Conservation (phyloP, 2,888 invertebrate genomes). For the Gastracanthus pulcherrimus region DNA sequence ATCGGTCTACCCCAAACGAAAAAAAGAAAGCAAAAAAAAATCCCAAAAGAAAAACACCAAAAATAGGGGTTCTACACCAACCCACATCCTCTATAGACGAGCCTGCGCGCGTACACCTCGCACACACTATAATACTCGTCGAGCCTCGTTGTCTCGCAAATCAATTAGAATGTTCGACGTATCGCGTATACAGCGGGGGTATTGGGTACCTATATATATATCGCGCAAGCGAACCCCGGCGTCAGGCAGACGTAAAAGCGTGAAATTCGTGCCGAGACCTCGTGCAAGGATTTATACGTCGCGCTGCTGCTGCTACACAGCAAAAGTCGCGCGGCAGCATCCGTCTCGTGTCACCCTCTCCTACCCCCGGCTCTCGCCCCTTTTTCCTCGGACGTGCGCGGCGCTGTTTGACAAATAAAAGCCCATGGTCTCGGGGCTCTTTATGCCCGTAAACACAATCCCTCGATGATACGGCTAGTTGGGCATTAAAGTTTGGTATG, state of each 20-base stretch:
- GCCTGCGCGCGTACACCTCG: too few species aligned
- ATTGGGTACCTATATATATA: too few species aligned
- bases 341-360: too few species aligned
- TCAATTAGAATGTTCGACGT: slow-evolving; percentile 41
- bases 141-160: slow-evolving; percentile 43
- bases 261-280: slow-evolving; percentile 38
- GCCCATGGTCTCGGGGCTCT: slow-evolving; percentile 62
- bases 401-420: slow-evolving; percentile 76
- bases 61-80: neutral
- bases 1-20: neutral
- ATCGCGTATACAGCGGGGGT: too few species aligned
- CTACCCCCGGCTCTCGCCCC: neutral
- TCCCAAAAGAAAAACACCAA: neutral
- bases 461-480: slow-evolving; percentile 76
- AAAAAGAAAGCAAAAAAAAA: neutral
- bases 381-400: too few species aligned
- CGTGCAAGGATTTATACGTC: slow-evolving; percentile 4
- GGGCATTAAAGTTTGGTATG: slow-evolving; percentile 75
- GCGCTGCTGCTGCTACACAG: too few species aligned
- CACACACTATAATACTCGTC: too few species aligned
- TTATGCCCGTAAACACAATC: slow-evolving; percentile 64
- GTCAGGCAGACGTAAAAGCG: slow-evolving; percentile 30
- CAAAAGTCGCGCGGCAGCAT: too few species aligned
- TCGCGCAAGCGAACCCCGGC: neutral
- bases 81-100: too few species aligned